Evolutionary conservation across 2,797 vertebrate species (phyloP).

Genomic region (Ceryle rudis): DNA sequence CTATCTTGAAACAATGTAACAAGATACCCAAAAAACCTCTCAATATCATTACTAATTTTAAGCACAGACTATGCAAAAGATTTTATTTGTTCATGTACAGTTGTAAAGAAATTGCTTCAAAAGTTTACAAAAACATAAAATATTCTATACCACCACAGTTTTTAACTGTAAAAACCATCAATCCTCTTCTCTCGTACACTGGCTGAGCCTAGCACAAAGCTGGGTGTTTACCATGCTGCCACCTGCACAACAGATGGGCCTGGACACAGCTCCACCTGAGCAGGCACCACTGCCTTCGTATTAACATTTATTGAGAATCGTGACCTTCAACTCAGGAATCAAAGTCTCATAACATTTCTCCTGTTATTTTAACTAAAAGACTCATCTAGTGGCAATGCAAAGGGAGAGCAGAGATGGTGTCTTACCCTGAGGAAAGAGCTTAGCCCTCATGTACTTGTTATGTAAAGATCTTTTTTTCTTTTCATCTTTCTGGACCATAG

Average conservation of each 20-base stretch:
- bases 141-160: not conserved
- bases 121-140: not conserved
- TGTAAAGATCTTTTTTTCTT: not conserved
- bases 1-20: not conserved
- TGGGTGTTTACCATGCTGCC: not conserved
- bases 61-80: not conserved
- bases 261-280: not conserved
- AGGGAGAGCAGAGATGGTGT: not conserved
- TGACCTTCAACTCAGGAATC: not conserved
- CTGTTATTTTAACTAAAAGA: not conserved
- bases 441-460: not conserved
- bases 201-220: not conserved
- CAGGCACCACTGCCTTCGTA: not conserved
- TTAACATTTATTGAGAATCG: not conserved
- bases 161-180: not conserved
- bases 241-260: accelerated
- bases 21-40: not conserved
- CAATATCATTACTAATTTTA: not conserved
- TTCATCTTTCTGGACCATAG: not conserved
- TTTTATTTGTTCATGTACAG: not conserved
- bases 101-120: not conserved
- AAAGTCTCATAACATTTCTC: not conserved
- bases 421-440: not conserved
- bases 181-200: accelerated
- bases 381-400: not conserved